Percentiles rank a stretch among this genome's conserved stretches.
These are phyloP conservation scores for Nettapus auritus DNA, from an alignment of 2,113 vertebrate species.

Conservation along the genomic window DNA sequence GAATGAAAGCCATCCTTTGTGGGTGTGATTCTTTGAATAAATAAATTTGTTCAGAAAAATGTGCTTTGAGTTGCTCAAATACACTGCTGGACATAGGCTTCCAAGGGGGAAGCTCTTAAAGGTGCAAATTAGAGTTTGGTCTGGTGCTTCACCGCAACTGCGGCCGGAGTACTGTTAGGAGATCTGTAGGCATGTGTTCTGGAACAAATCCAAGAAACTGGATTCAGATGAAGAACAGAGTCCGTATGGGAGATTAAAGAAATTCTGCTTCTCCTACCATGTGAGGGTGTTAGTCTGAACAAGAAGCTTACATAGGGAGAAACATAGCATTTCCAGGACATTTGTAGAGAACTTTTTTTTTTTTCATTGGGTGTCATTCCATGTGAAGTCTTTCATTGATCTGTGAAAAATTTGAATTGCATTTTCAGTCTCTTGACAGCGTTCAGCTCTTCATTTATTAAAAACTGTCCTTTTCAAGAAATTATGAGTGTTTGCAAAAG, in stretches of 20 bases:
- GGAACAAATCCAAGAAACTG: slow-evolving; percentile 51
- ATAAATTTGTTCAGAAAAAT: neutral
- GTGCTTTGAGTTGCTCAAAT: slow-evolving; percentile 19
- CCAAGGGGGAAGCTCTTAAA: slow-evolving; percentile 58
- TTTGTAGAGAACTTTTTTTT: neutral
- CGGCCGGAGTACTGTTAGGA: neutral
- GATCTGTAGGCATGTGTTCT: slow-evolving; percentile 39
- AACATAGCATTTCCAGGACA: neutral
- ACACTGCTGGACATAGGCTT: slow-evolving; percentile 44
- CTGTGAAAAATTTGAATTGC: neutral
- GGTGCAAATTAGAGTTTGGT: slow-evolving; percentile 61
- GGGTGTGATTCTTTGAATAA: slow-evolving; percentile 14
- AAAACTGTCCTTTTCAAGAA: neutral
- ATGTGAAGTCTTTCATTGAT: neutral
- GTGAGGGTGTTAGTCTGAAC: neutral
- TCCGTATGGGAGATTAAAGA: slow-evolving; percentile 43
- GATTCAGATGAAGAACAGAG: slow-evolving; percentile 17
- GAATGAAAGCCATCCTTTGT: neutral
- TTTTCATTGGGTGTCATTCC: neutral
- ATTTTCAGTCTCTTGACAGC: neutral
- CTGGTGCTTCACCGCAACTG: slow-evolving; percentile 11
- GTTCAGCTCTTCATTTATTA: neutral
- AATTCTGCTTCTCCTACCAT: neutral
- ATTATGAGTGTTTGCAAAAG: neutral
- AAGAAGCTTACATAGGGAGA: neutral